Evolutionary conservation across 2,888 invertebrate species (phyloP).

Genomic region (Saturnia pavonia): DNA sequence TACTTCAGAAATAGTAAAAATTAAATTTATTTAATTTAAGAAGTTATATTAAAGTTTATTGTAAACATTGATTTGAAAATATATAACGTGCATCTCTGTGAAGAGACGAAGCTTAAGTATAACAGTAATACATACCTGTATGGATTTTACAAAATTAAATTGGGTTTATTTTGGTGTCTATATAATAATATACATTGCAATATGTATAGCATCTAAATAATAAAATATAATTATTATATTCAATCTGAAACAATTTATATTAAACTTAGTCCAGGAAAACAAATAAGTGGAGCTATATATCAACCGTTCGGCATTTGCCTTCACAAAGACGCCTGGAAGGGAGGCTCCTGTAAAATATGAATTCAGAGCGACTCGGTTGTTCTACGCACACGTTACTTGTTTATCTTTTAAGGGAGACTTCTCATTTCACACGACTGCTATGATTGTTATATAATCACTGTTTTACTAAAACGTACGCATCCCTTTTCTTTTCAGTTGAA

Average conservation of each 20-base stretch:
- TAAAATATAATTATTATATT: background rate
- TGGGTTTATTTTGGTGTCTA: background rate
- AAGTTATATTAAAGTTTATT: slow-evolving; percentile 2
- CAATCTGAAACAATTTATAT: background rate
- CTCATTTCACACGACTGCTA: slow-evolving; percentile 78
- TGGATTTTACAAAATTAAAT: no score
- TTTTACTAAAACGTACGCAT: slow-evolving; percentile 43
- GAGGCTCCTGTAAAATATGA: slow-evolving; percentile 74
- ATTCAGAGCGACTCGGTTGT: slow-evolving; percentile 73
- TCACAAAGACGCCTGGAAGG: slow-evolving; percentile 52
- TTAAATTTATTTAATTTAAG: background rate
- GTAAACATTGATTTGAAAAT: background rate
- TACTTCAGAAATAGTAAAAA: slow-evolving; percentile 27
- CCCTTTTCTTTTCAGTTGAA: slow-evolving; percentile 29
- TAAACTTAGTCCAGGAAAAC: background rate
- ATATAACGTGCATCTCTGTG: background rate
- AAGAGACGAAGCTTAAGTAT: no score
- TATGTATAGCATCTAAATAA: background rate
- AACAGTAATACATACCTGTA: no score
- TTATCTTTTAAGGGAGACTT: slow-evolving; percentile 78
- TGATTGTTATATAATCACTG: slow-evolving; percentile 75
- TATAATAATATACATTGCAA: background rate
- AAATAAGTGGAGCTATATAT: slow-evolving; percentile 42
- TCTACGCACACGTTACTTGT: slow-evolving; percentile 80
- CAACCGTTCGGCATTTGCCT: slow-evolving; percentile 34